Conservation (phyloP, 2,113 vertebrate genomes). For the Callocephalon fimbriatum region DNA sequence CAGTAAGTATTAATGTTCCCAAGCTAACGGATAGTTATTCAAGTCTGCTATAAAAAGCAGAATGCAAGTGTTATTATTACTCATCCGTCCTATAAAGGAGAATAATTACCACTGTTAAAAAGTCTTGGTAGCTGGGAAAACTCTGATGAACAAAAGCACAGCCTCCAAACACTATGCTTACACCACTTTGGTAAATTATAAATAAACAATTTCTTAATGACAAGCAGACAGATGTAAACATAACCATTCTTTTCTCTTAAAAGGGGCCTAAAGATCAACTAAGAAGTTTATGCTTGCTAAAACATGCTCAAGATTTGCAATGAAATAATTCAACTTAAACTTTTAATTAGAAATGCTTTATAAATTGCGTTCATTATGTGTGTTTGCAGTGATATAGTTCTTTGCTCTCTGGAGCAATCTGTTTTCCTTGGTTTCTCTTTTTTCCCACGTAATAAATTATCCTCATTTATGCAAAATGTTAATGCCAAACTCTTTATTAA, state of each 20-base stretch:
- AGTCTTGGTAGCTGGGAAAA: constrained; percentile 24
- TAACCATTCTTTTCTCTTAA: constrained; percentile 3
- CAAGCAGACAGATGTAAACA: constrained; percentile 23
- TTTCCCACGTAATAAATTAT: constrained; percentile 23
- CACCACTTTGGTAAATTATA: background rate
- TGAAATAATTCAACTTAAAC: constrained; percentile 32
- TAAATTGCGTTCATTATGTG: constrained; percentile 59
- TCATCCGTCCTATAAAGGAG: constrained; percentile 9
- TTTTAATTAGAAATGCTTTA: constrained; percentile 64
- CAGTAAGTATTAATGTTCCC: background rate
- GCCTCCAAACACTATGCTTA: background rate
- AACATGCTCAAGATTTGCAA: background rate
- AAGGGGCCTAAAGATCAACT: constrained; percentile 38
- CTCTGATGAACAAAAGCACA: background rate
- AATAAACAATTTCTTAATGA: constrained; percentile 48
- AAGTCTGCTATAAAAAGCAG: constrained; percentile 7
- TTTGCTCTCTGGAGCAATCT: constrained; percentile 44
- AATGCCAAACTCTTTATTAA: constrained; percentile 44
- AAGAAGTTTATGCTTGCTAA: background rate
- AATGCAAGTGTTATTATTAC: background rate
- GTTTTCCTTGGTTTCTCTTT: constrained; percentile 60
- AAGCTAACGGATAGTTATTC: background rate
- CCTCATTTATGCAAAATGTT: constrained; percentile 62
- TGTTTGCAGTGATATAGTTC: constrained; percentile 66
- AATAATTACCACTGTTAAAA: background rate